These are phyloP conservation scores for Hemicentrotus pulcherrimus DNA, from an alignment of 35 echinoderm and acorn worm species.

Conservation along the genomic window DNA sequence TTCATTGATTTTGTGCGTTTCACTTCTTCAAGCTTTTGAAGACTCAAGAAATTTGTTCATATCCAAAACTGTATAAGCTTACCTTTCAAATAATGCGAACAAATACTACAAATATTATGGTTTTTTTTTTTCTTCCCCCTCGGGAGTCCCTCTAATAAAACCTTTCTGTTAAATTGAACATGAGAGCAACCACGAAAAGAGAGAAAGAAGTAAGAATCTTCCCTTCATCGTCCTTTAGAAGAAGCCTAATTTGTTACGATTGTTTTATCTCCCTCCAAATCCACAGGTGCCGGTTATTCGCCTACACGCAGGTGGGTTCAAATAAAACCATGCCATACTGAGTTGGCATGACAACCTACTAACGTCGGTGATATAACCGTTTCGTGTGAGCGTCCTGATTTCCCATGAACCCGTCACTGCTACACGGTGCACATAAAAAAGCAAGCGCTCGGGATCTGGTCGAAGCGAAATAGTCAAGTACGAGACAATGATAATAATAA, in stretches of 20 bases:
- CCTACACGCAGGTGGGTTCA: neutral
- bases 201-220: neutral
- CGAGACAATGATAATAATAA: too few species aligned
- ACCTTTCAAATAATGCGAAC: neutral
- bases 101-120: neutral
- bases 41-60: neutral
- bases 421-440: neutral
- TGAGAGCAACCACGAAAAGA: neutral
- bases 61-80: neutral
- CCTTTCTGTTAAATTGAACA: neutral
- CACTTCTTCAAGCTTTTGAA: neutral
- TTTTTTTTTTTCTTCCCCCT: neutral
- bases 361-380: constrained; percentile 16
- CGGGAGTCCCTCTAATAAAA: neutral
- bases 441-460: neutral
- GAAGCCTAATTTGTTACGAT: neutral
- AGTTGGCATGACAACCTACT: neutral
- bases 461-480: too few species aligned
- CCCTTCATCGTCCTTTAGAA: neutral
- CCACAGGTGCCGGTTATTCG: neutral
- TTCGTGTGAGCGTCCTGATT: neutral
- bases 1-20: neutral
- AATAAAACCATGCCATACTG: neutral
- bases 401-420: neutral
- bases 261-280: neutral